Evolutionary conservation across 2,888 invertebrate genomes (phyloP).

Genomic region (Trachelus tabidus): DNA sequence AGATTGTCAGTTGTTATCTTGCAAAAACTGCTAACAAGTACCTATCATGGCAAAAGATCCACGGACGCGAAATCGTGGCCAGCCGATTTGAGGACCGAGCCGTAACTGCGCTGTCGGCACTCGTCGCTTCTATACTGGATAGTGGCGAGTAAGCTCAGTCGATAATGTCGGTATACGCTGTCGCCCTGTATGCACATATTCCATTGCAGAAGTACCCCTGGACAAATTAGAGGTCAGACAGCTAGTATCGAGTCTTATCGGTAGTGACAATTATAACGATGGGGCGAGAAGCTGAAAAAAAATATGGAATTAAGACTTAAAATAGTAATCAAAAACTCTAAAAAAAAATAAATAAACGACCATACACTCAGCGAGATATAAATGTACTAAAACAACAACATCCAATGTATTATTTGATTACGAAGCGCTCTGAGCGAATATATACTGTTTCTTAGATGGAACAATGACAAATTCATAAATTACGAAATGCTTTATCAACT

Average conservation of each 20-base stretch:
- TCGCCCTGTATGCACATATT: not conserved
- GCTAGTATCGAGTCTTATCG: not conserved
- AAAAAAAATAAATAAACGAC: not conserved
- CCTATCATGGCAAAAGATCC: not conserved
- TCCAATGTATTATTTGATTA: not conserved
- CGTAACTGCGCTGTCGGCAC: not conserved
- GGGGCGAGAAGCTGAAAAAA: not conserved
- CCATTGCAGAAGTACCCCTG: not conserved
- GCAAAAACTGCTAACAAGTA: not conserved
- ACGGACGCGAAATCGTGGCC: not conserved
- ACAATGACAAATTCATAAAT: not conserved
- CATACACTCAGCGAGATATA: not conserved
- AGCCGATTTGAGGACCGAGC: not conserved
- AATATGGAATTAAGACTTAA: not conserved
- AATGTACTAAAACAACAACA: not conserved
- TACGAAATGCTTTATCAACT: too few species aligned
- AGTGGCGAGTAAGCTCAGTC: not conserved
- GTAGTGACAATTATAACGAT: not conserved
- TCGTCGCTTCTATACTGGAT: not conserved
- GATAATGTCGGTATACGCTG: not conserved
- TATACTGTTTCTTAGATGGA: not conserved
- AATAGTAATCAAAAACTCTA: not conserved
- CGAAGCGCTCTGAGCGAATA: not conserved
- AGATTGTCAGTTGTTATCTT: not conserved
- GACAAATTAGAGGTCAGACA: not conserved